A percentile compares a stretch with the other conserved stretches of the same genome.
These are phyloP conservation scores for Sebastes kiyomatsui DNA, from an alignment of 2,797 vertebrate species.

Conservation along the genomic window DNA sequence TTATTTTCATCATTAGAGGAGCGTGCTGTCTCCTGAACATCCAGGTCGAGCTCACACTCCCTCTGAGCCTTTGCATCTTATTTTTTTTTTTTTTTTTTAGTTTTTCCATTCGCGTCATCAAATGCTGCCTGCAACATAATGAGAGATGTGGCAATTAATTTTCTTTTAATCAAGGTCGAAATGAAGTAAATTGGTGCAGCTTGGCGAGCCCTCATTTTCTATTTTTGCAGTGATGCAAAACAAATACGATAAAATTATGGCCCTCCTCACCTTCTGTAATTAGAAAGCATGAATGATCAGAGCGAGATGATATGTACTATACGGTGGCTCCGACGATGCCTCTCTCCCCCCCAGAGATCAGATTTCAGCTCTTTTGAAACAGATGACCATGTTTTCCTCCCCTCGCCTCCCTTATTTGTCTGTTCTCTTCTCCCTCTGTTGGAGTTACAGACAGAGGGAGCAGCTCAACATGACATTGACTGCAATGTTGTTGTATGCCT, in stretches of 20 bases:
- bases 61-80: constrained; percentile 70
- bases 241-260: constrained; percentile 99
- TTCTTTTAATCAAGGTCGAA: constrained; percentile 99
- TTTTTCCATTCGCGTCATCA: constrained; percentile 87
- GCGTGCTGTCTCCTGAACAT: constrained; percentile 71
- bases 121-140: constrained; percentile 96
- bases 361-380: constrained; percentile 87
- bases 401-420: constrained; percentile 75
- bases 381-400: constrained; percentile 86
- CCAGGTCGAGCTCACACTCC: constrained; percentile 76
- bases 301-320: constrained; percentile 91
- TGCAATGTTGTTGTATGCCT: constrained; percentile 86
- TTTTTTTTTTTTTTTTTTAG: constrained; percentile 72
- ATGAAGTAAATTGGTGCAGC: constrained; percentile 99
- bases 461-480: constrained; percentile 86
- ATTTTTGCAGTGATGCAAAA: constrained; percentile 99
- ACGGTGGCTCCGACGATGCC: constrained; percentile 77
- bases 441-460: constrained; percentile 84
- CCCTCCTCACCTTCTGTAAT: constrained; percentile 99
- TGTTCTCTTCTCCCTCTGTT: constrained; percentile 65
- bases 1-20: constrained; percentile 79
- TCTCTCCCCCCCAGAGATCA: constrained; percentile 84
- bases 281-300: constrained; percentile 99
- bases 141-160: constrained; percentile 99
- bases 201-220: constrained; percentile 99